Base-by-base conservation (phyloP, 2,888 invertebrate species). In the Pollenia griseotomentosa region DNA sequence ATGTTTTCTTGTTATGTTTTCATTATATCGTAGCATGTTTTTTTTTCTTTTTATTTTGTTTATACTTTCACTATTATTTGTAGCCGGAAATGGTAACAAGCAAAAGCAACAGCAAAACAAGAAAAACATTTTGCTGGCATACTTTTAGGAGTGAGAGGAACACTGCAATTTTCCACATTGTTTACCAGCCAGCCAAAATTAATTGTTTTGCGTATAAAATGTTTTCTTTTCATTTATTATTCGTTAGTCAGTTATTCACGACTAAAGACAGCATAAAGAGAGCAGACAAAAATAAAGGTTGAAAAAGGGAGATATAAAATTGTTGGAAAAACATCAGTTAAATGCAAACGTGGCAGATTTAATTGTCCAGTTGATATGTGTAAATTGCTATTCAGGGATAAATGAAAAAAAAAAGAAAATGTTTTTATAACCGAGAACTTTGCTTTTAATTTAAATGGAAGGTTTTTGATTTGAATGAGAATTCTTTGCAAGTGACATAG, bases 321-420 rank as follows among this genome's bases (percentile, higher is more conserved):
- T n/a, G 42, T 61, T 70, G 71, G 53, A 44, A 71, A 71, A 80
- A 63, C 46, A 71, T 79, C 70, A 86, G 83, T 84, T 81, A 73
- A 61, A 66, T 81, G 73, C 84, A 81, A 87, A 87, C 84, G 74
- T 87, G 87, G 84, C 84, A 87, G 87, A 87, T 84, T 87, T 87
- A 87, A 87, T 87, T 87, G 87, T 87, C 66, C 84, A 87, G 66
- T 84, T 84, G 81, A 87, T 84, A 74, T 87, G 87, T 87, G 84
- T 70, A 78, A 87, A 87, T 87, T 87, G 84, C 66, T 82, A 48
- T 68, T 78, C 59, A 74, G 87, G 84, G 87, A 78, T 74, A 42
- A 61, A 19, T 68, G n/a, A 74, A 12, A 14, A 16, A 42, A 23
- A 12, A 61, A 68, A 6, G 9, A 46, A 65, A 65, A 19, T 10